Conservation (phyloP, 2,888 invertebrate species). For the Philereme transversata region DNA sequence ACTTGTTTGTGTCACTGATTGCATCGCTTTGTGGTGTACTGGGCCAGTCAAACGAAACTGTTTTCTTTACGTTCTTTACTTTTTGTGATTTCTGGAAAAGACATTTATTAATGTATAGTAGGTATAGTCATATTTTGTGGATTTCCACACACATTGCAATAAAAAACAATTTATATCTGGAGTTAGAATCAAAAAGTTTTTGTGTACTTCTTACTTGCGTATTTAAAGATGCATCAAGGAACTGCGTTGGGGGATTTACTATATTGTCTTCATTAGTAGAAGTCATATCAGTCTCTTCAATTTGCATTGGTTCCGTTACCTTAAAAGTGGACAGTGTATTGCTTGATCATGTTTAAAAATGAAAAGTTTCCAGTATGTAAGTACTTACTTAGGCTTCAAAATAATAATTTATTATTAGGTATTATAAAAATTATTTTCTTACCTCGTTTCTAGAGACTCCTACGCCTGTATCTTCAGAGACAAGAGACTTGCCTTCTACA, state of each 20-base stretch:
- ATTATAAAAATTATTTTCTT: neutral
- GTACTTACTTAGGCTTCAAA: no score
- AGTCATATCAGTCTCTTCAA: conserved; percentile 57
- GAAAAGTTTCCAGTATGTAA: neutral
- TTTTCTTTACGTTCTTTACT: conserved; percentile 55
- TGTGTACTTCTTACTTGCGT: conserved; percentile 38
- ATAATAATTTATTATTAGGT: neutral
- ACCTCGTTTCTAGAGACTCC: conserved; percentile 16
- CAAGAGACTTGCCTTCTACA: conserved; percentile 19
- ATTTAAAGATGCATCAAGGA: conserved; percentile 51
- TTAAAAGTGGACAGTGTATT: neutral
- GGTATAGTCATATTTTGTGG: no score
- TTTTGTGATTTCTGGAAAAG: conserved; percentile 26
- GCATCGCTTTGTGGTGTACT: conserved; percentile 8
- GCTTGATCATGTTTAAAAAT: no score
- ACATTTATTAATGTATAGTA: no score
- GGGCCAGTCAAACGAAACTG: conserved; percentile 49
- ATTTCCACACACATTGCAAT: no score
- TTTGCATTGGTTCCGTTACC: conserved; percentile 28
- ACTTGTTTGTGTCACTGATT: conserved; percentile 19
- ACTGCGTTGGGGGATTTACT: conserved; percentile 66
- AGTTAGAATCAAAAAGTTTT: no score
- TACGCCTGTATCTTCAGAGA: neutral
- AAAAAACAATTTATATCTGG: no score
- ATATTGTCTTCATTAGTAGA: conserved; percentile 41